phyloP scores from a whole-genome alignment of 2,888 invertebrate genomes.

The Sussaba pulchella region DNA sequence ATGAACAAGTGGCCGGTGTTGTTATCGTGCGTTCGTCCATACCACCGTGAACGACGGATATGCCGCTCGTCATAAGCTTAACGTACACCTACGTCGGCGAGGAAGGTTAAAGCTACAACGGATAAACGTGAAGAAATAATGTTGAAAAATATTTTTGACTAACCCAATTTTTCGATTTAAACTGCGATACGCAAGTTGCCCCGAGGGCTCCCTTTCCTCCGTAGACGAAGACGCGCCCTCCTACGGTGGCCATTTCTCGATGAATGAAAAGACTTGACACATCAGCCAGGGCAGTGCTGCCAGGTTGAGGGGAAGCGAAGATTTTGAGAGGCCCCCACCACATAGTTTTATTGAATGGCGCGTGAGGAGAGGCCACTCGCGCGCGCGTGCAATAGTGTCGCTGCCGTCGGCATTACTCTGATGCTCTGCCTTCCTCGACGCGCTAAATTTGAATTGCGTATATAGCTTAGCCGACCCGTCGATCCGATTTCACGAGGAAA shows the following conservation, averaged over 20 bases:
- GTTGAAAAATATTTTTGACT: conserved; percentile 79
- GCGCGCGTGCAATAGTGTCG: no score
- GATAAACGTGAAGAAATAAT: neutral
- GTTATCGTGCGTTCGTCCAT: conserved; percentile 10
- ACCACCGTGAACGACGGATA: neutral
- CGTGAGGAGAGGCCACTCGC: no score
- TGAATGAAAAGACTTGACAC: conserved; percentile 68
- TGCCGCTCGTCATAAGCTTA: conserved; percentile 20
- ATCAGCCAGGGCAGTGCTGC: no score
- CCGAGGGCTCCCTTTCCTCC: conserved; percentile 99
- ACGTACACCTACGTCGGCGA: conserved; percentile 14
- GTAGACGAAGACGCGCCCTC: conserved; percentile 94
- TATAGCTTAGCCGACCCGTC: no score
- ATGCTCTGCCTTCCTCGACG: no score
- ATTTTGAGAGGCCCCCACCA: no score
- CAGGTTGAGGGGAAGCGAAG: no score
- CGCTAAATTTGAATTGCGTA: no score
- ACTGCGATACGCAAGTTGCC: conserved; percentile 93
- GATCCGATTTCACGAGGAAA: no score
- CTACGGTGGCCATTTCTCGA: conserved; percentile 85
- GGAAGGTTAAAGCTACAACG: neutral
- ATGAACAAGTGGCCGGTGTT: conserved; percentile 62
- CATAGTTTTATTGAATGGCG: no score
- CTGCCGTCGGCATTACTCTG: no score
- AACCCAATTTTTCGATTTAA: conserved; percentile 96